Conservation (phyloP, 2,888 invertebrate species). For the Mactromeris polynyma region DNA sequence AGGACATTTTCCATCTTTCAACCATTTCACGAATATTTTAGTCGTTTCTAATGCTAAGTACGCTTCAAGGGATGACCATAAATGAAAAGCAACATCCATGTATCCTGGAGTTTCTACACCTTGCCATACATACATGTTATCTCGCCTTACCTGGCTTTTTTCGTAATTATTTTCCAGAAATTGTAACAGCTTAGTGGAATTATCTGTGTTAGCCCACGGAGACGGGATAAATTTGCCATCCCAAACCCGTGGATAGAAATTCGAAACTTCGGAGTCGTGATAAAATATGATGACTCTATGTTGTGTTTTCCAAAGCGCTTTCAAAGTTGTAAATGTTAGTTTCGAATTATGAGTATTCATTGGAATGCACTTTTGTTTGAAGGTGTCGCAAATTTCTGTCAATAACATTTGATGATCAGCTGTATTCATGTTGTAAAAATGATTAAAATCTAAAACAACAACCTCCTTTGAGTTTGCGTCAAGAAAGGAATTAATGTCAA, state of each 20-base stretch:
- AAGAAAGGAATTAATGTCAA: slow-evolving; percentile 91
- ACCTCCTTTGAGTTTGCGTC: slow-evolving; percentile 91
- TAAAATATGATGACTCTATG: slow-evolving; percentile 88
- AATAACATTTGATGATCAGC: slow-evolving; percentile 91
- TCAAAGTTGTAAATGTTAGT: slow-evolving; percentile 89
- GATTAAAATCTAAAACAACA: slow-evolving; percentile 93
- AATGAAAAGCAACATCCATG: slow-evolving; percentile 74
- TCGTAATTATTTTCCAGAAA: slow-evolving; percentile 90
- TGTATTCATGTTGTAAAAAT: slow-evolving; percentile 92
- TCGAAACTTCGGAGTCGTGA: slow-evolving; percentile 71
- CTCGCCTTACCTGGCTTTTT: slow-evolving; percentile 88
- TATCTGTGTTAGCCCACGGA: slow-evolving; percentile 93
- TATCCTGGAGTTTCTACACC: slow-evolving; percentile 92
- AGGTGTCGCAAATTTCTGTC: slow-evolving; percentile 89
- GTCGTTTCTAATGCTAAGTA: slow-evolving; percentile 86
- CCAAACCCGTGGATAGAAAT: slow-evolving; percentile 88
- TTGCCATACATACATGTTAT: slow-evolving; percentile 92
- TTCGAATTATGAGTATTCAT: slow-evolving; percentile 84
- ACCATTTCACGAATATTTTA: slow-evolving; percentile 85
- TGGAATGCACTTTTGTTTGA: slow-evolving; percentile 90
- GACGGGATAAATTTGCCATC: slow-evolving; percentile 91
- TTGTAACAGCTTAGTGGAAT: slow-evolving; percentile 89
- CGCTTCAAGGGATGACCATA: slow-evolving; percentile 86
- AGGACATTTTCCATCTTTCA: slow-evolving; percentile 80
- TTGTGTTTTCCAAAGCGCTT: slow-evolving; percentile 88